Conservation (phyloP, 2,113 vertebrate species). For the Boleophthalmus pectinirostris region DNA sequence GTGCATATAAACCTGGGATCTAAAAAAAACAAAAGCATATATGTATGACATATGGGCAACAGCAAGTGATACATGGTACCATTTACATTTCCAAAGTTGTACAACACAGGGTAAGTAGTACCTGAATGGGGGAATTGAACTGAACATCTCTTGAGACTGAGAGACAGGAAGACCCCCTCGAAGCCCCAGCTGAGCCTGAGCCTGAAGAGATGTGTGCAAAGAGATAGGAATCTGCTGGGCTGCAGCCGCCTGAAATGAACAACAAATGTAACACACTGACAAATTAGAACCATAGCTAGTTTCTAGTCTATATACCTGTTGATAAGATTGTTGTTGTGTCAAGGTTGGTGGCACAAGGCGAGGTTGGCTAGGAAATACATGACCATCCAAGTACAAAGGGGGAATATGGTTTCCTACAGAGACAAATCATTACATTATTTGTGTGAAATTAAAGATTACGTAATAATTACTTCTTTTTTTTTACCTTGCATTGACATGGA, state of each 20-base stretch:
- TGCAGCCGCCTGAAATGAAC: slow-evolving; percentile 83
- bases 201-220: slow-evolving; percentile 95
- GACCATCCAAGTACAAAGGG: slow-evolving; percentile 94
- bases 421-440: background rate
- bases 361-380: slow-evolving; percentile 94
- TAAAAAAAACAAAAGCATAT: slow-evolving; percentile 43
- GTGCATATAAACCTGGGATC: slow-evolving; percentile 99
- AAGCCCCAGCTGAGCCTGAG: slow-evolving; percentile 93
- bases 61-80: background rate
- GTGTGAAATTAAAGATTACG: background rate
- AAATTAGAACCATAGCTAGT: background rate
- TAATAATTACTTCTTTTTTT: background rate
- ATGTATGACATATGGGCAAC: background rate
- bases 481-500: slow-evolving; percentile 97
- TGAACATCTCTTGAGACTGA: slow-evolving; percentile 99
- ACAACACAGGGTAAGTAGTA: slow-evolving; percentile 34
- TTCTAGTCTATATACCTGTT: slow-evolving; percentile 81
- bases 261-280: slow-evolving; percentile 12
- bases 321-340: slow-evolving; percentile 97
- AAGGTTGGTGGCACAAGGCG: slow-evolving; percentile 92
- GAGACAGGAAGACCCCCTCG: slow-evolving; percentile 93
- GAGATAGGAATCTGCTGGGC: slow-evolving; percentile 98
- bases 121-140: slow-evolving; percentile 95
- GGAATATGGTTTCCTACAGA: slow-evolving; percentile 91
- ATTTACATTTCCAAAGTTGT: background rate